A percentile compares a stretch with the other conserved stretches of the same genome.
These are phyloP conservation scores for Xanthia togata DNA, from an alignment of 2,888 invertebrate species.

Conservation along the genomic window DNA sequence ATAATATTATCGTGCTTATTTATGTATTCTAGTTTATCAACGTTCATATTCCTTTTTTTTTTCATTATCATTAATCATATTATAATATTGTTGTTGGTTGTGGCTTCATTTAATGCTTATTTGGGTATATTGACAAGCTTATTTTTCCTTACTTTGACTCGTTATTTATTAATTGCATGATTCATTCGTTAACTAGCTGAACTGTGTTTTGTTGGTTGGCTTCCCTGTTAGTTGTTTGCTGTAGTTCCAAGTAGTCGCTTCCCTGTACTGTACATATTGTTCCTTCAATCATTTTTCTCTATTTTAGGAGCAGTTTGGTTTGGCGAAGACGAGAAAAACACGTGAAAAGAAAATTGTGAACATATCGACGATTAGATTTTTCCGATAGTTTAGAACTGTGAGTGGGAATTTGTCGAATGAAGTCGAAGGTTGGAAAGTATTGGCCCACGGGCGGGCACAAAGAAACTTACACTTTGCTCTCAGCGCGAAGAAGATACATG, in stretches of 20 bases:
- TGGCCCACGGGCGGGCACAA: constrained; percentile 90
- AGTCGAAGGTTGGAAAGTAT: constrained; percentile 91
- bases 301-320: constrained; percentile 75
- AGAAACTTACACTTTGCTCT: constrained; percentile 91
- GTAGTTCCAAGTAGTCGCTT: constrained; percentile 59
- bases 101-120: background rate
- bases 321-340: constrained; percentile 63
- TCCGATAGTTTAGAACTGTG: constrained; percentile 66
- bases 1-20: background rate
- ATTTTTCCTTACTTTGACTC: constrained; percentile 58
- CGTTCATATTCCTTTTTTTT: background rate
- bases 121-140: constrained; percentile 44
- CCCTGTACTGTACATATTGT: constrained; percentile 85
- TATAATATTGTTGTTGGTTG: background rate
- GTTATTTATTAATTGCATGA: constrained; percentile 64
- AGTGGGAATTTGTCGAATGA: constrained; percentile 82
- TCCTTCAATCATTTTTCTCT: constrained; percentile 82
- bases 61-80: background rate
- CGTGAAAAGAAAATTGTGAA: constrained; percentile 66
- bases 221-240: constrained; percentile 62
- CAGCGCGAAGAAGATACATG: constrained; percentile 92
- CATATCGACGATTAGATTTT: constrained; percentile 57
- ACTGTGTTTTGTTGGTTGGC: constrained; percentile 28
- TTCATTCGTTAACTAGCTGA: constrained; percentile 48
- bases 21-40: constrained; percentile 3